phyloP scores from a whole-genome alignment of 2,797 vertebrate genomes.

The Sparus aurata region DNA sequence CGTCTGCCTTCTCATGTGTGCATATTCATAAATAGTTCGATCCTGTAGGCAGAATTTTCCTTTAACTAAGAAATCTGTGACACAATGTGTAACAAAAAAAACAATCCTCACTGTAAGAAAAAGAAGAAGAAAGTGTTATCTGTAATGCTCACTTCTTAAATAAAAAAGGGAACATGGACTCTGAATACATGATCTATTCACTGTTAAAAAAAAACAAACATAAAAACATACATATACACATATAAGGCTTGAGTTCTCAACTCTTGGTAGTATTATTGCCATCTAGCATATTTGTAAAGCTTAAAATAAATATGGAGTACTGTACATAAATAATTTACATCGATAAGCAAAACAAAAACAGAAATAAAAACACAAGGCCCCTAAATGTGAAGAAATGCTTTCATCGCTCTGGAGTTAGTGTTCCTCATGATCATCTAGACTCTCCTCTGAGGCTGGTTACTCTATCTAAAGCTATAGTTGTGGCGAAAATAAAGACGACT shows the following conservation, averaged over 20 bases:
- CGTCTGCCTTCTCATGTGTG: slow-evolving; percentile 42
- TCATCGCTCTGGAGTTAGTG: slow-evolving; percentile 69
- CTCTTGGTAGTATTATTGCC: slow-evolving; percentile 89
- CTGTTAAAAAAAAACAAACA: slow-evolving; percentile 60
- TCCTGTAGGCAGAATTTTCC: slow-evolving; percentile 40
- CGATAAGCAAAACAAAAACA: slow-evolving; percentile 57
- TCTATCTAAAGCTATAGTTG: slow-evolving; percentile 69
- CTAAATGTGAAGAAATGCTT: slow-evolving; percentile 71
- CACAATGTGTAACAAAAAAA: slow-evolving; percentile 69
- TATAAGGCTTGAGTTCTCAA: slow-evolving; percentile 89
- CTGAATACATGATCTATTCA: slow-evolving; percentile 69
- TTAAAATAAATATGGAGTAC: slow-evolving; percentile 89
- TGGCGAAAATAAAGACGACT: slow-evolving; percentile 38
- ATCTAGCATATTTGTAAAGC: slow-evolving; percentile 87
- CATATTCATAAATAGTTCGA: slow-evolving; percentile 72
- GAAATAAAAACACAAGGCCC: slow-evolving; percentile 78
- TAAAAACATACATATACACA: slow-evolving; percentile 81
- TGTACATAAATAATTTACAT: slow-evolving; percentile 89
- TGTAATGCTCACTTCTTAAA: slow-evolving; percentile 71
- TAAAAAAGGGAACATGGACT: slow-evolving; percentile 63
- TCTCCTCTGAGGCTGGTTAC: slow-evolving; percentile 52
- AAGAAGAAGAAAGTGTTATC: slow-evolving; percentile 41
- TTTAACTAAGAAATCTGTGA: slow-evolving; percentile 41
- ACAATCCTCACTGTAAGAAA: slow-evolving; percentile 47
- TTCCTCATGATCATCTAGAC: slow-evolving; percentile 61